Conservation (phyloP, 1,140 invertebrate species). For the Drosophila athabasca region DNA sequence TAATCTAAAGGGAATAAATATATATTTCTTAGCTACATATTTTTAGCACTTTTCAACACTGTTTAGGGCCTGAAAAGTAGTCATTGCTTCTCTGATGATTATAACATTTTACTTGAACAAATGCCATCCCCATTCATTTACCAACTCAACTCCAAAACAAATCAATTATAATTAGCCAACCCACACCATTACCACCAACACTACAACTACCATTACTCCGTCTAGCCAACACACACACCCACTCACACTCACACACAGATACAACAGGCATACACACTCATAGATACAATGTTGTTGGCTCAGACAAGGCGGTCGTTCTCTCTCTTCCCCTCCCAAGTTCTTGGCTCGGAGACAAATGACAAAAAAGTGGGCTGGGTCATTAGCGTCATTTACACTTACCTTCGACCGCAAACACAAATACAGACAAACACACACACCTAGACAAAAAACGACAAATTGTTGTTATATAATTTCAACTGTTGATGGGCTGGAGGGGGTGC, state of each 20-base stretch:
- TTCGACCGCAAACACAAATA: slow-evolving; percentile 19
- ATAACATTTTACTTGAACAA: slow-evolving; percentile 21
- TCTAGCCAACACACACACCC: neutral
- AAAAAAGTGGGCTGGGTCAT: slow-evolving; percentile 77
- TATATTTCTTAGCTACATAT: no score
- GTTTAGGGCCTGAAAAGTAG: neutral
- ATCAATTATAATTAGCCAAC: slow-evolving; percentile 43
- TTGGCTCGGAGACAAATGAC: slow-evolving; percentile 68
- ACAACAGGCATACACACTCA: neutral
- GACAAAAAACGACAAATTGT: slow-evolving; percentile 9
- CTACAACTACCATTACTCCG: neutral
- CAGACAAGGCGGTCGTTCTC: neutral
- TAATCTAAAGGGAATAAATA: no score
- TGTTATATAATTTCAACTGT: slow-evolving; percentile 1
- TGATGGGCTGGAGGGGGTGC: slow-evolving; percentile 3
- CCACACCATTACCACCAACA: slow-evolving; percentile 2
- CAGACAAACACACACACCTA: no score
- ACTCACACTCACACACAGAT: neutral
- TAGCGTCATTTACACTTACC: slow-evolving; percentile 80
- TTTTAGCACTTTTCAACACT: neutral
- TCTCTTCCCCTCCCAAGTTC: neutral
- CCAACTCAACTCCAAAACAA: slow-evolving; percentile 53
- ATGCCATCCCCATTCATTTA: slow-evolving; percentile 54
- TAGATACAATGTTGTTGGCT: slow-evolving; percentile 4
- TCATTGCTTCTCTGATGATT: slow-evolving; percentile 1